phyloP scores from a whole-genome alignment of 2,888 invertebrate species.

The Crematogaster levior region DNA sequence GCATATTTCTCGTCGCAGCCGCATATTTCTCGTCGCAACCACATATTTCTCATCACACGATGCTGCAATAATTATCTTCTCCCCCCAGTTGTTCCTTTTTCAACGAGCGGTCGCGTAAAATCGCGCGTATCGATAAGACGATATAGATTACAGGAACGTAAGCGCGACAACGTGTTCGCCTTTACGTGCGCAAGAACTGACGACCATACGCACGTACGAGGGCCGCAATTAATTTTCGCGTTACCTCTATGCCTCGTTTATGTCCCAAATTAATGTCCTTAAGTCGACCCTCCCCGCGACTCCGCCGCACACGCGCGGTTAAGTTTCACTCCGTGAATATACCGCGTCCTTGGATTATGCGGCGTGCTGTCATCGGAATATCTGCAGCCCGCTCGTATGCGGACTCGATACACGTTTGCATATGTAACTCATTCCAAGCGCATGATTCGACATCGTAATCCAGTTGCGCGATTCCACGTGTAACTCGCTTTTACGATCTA shows the following conservation, averaged over 20 bases:
- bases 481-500: constrained; percentile 17
- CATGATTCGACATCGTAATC: constrained; percentile 51
- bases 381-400: constrained; percentile 26
- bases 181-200: background rate
- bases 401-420: constrained; percentile 27
- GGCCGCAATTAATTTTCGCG: constrained; percentile 34
- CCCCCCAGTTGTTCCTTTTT: background rate
- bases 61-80: constrained; percentile 36
- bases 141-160: constrained; percentile 20
- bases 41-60: too few relatives aligned
- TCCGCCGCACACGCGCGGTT: constrained; percentile 12
- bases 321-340: constrained; percentile 35
- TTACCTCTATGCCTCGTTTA: background rate
- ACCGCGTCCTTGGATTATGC: constrained; percentile 35
- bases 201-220: background rate
- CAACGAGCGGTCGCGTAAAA: constrained; percentile 14
- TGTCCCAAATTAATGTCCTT: constrained; percentile 35
- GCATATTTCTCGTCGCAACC: too few relatives aligned
- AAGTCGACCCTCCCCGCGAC: background rate
- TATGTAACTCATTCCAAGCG: constrained; percentile 40
- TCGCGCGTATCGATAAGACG: constrained; percentile 38
- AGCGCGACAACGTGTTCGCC: background rate
- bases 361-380: constrained; percentile 39
- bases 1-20: constrained; percentile 20
- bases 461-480: constrained; percentile 14